phyloP scores from a whole-genome alignment of 2,888 invertebrate genomes.

The Sinelater perroti region DNA sequence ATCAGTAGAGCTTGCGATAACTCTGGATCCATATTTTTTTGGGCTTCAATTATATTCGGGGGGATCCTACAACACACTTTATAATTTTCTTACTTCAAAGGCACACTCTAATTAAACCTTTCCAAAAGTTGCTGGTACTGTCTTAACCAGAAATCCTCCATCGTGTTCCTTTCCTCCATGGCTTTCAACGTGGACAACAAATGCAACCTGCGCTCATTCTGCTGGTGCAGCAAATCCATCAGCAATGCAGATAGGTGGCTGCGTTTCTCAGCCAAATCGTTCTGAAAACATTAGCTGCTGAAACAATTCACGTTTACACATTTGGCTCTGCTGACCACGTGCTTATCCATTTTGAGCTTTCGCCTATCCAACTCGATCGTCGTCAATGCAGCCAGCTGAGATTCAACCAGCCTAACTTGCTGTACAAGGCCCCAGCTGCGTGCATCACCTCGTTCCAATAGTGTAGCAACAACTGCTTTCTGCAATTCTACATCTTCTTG shows the following conservation, averaged over 20 bases:
- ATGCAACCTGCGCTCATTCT: slow-evolving; percentile 71
- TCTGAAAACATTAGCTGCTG: slow-evolving; percentile 55
- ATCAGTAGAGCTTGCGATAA: slow-evolving; percentile 75
- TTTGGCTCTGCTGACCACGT: slow-evolving; percentile 69
- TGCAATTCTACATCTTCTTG: slow-evolving; percentile 76
- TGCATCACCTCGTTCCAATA: slow-evolving; percentile 77
- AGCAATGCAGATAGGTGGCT: slow-evolving; percentile 72
- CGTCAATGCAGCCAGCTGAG: slow-evolving; percentile 75
- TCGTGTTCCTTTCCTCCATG: slow-evolving; percentile 71
- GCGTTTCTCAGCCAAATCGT: slow-evolving; percentile 75
- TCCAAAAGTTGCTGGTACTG: slow-evolving; percentile 87
- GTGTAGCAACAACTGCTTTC: slow-evolving; percentile 74
- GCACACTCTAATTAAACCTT: slow-evolving; percentile 51
- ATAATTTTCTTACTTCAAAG: background rate
- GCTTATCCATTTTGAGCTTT: slow-evolving; percentile 72
- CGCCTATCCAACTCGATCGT: slow-evolving; percentile 76
- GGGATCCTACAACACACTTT: slow-evolving; percentile 61
- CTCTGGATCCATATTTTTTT: slow-evolving; percentile 70
- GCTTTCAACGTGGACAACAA: slow-evolving; percentile 73
- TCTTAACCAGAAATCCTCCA: slow-evolving; percentile 75
- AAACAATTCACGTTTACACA: slow-evolving; percentile 23
- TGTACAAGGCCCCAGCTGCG: slow-evolving; percentile 80
- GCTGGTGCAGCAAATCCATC: slow-evolving; percentile 74
- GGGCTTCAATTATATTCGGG: slow-evolving; percentile 68
- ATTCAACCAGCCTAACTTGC: slow-evolving; percentile 77